Evolutionary conservation across 2,113 vertebrate genomes (phyloP), one percentile per base, ranked within the genome.

Genomic region (Scopus umbretta): DNA sequence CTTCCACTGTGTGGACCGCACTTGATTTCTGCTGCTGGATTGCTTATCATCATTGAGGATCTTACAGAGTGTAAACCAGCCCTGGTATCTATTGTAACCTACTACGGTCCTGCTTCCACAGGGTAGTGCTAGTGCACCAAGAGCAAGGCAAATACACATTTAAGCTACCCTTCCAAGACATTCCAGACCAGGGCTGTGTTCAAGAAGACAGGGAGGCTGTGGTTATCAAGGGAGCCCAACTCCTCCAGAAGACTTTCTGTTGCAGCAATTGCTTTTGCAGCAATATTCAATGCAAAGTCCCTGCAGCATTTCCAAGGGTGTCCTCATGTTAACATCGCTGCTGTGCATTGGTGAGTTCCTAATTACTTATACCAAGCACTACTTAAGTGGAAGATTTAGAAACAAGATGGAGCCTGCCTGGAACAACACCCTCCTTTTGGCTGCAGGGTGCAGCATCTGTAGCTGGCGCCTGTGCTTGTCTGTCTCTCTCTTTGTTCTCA

Each of bases 351-450:
- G 16, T 79, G 21, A 95, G 49, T 94, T 90, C 74, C 80, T 49
- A 52, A 30, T 89, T 61, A 90, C 63, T 94, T 97, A 50, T 5
- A 87, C 58, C 38, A 66, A 90, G 58, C 43, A 36, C 68, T 88
- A 70, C 83, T 92, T 70, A 86, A 0, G 0, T 68, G 81, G 70
- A 87, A 82, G 78, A 80, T 70, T 94, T 79, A 82, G 91, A 70
- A 96, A 87, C 97, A 96, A 91, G 97, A 95, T 92, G 78, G 80
- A 95, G 58, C 95, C 74, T 97, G 97, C 91, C 89, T 88, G 67
- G 55, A 94, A 93, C 71, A 91, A 34, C 89, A 90, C 89, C 92
- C 86, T 92, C 76, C 88, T 75, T 95, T 92, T 95, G 94, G 91
- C 95, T 95, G 66, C 95, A 83, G 96, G 96, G 91, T 59, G 72